A percentile compares a stretch with the other conserved stretches of the same genome.
These are phyloP conservation scores for Saccostrea cuccullata DNA, from an alignment of 1,140 invertebrate species.

Conservation along the genomic window DNA sequence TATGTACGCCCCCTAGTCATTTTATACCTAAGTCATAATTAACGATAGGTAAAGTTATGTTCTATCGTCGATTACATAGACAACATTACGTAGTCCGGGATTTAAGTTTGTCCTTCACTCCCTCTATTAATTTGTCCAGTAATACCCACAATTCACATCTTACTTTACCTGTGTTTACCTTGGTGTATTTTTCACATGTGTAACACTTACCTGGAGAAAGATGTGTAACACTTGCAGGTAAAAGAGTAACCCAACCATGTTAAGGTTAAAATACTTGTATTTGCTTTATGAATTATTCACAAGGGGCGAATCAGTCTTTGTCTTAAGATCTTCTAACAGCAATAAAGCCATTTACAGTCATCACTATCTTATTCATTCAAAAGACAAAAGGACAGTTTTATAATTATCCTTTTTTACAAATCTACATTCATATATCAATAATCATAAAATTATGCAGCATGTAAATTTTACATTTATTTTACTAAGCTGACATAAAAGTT, in stretches of 20 bases:
- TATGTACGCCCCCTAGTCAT: conserved; percentile 10
- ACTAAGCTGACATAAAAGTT: no score
- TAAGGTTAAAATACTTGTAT: conserved; percentile 15
- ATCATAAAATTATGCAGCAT: no score
- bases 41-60: not conserved
- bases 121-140: not conserved
- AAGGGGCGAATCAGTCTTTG: not conserved
- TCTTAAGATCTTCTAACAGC: not conserved
- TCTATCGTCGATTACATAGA: not conserved
- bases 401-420: not conserved
- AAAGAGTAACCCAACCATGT: conserved; percentile 21
- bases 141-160: not conserved
- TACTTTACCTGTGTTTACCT: conserved; percentile 12
- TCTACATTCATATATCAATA: not conserved
- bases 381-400: not conserved
- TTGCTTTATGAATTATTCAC: conserved; percentile 25
- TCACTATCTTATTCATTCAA: not conserved
- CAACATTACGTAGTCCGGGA: not conserved
- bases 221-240: conserved; percentile 9
- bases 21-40: not conserved
- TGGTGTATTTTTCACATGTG: not conserved
- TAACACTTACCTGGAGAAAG: conserved; percentile 27
- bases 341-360: not conserved
- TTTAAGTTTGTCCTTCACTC: not conserved
- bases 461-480: no score